Evolutionary conservation across 2,888 invertebrate genomes (phyloP).

Genomic region (Neoscelio sp.): DNA sequence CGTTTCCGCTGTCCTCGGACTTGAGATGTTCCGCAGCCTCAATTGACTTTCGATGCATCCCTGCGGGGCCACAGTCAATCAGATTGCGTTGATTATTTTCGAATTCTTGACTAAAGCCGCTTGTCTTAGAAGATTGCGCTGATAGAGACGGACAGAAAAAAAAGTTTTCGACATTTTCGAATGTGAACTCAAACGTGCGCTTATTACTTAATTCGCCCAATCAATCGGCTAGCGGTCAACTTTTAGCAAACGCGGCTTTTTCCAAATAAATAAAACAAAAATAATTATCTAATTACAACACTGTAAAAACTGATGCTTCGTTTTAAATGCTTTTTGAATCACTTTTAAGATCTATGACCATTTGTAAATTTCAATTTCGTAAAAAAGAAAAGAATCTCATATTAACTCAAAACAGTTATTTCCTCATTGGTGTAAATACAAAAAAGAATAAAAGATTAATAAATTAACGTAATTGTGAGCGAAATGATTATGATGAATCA

Average conservation of each 20-base stretch:
- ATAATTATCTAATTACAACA: background rate
- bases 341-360: slow-evolving; percentile 21
- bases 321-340: slow-evolving; percentile 13
- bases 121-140: slow-evolving; percentile 83
- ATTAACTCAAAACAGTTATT: no score
- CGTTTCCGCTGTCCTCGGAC: slow-evolving; percentile 88
- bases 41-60: slow-evolving; percentile 99
- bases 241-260: slow-evolving; percentile 50
- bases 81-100: slow-evolving; percentile 82
- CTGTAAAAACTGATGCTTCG: slow-evolving; percentile 29
- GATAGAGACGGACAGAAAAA: slow-evolving; percentile 83
- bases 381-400: no score
- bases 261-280: slow-evolving; percentile 41
- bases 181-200: slow-evolving; percentile 48
- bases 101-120: slow-evolving; percentile 83
- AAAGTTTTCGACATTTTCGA: slow-evolving; percentile 72
- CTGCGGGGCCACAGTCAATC: slow-evolving; percentile 86
- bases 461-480: no score
- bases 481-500: background rate
- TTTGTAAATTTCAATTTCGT: no score
- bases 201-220: slow-evolving; percentile 48
- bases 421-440: no score
- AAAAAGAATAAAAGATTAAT: no score
- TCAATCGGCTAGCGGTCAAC: slow-evolving; percentile 55
- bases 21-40: slow-evolving; percentile 98